Evolutionary conservation across 2,888 invertebrate species (phyloP), one percentile per base, ranked within the genome.

Genomic region (Phytoseiulus persimilis): DNA sequence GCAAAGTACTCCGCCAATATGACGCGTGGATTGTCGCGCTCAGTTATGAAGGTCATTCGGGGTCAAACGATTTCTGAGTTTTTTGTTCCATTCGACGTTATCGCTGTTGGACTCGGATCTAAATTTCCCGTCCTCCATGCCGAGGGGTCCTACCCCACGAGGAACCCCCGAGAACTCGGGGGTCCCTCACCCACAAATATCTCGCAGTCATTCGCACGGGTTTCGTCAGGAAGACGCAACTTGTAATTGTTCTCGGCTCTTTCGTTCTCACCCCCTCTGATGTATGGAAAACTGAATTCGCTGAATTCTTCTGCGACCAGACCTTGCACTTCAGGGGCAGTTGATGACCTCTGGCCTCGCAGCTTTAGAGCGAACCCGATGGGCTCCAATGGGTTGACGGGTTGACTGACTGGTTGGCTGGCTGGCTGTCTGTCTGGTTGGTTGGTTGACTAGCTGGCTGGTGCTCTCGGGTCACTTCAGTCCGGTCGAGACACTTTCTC

Each of bases 21-120:
- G 65, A 65, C 65, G 65, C 65, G 65, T 65, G 65, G 65, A 65
- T 65, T 65, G 65, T 65, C 65, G 65, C 65, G 65, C 65, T 65
- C 18, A 65, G 65, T 65, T 65, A 65, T 65, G 65, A 65, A 65
- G 65, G 65, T 65, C 65, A 65, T 65, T 28, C 14, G 28, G 65
- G 65, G 65, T 65, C 65, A 28, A 65, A 65, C 65, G 65, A 65
- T 65, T 65, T 14, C 65, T 65, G 23, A 23, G 18, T 2, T 23
- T 65, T 14, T 23, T 65, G 14, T 65, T 65, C 65, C n/a, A n/a
- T 65, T 2, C 23, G 28, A 28, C 65, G 65, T 14, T 65, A 23
- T 14, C 65, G 14, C 65, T 3, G 11, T 18, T 39, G 39, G 39
- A 39, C n/a, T n/a, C n/a, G n/a, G n/a, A n/a, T n/a, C n/a, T n/a